Percentiles rank a stretch among this genome's conserved stretches.
Evolutionary conservation across 2,113 vertebrate genomes (phyloP).

Genomic region (Cyphomyrus discorhynchus): DNA sequence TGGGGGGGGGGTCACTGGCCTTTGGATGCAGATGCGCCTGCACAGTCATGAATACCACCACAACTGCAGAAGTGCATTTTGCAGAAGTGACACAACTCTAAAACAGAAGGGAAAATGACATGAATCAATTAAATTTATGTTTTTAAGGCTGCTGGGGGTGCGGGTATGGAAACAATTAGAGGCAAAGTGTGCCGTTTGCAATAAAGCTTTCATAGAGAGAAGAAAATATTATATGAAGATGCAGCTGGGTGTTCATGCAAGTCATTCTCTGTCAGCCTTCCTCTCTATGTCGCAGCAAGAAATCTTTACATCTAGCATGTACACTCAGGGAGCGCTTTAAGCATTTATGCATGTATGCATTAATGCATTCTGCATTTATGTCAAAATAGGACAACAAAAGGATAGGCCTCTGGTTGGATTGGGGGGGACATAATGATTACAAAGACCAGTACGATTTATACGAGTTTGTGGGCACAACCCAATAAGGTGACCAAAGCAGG

Average conservation of each 20-base stretch:
- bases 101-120: slow-evolving; percentile 44
- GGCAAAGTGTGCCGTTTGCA: slow-evolving; percentile 20
- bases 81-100: slow-evolving; percentile 36
- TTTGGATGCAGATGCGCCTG: slow-evolving; percentile 31
- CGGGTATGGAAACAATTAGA: slow-evolving; percentile 34
- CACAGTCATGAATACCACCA: slow-evolving; percentile 42
- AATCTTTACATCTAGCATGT: not conserved
- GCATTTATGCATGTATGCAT: too few species aligned
- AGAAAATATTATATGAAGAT: slow-evolving; percentile 14
- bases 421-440: not conserved
- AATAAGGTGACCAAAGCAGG: not conserved
- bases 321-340: not conserved
- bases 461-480: not conserved
- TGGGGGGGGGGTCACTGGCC: slow-evolving; percentile 2
- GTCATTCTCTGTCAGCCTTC: not conserved
- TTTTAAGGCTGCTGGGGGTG: not conserved
- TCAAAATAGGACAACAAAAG: not conserved
- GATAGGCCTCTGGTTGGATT: not conserved
- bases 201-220: slow-evolving; percentile 30
- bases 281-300: not conserved
- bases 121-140: slow-evolving; percentile 27
- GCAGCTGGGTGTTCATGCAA: slow-evolving; percentile 33
- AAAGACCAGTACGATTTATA: not conserved
- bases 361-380: not conserved
- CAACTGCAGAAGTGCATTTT: slow-evolving; percentile 41